Conservation (phyloP, 2,113 vertebrate genomes). For the Sylvilagus bachmani region DNA sequence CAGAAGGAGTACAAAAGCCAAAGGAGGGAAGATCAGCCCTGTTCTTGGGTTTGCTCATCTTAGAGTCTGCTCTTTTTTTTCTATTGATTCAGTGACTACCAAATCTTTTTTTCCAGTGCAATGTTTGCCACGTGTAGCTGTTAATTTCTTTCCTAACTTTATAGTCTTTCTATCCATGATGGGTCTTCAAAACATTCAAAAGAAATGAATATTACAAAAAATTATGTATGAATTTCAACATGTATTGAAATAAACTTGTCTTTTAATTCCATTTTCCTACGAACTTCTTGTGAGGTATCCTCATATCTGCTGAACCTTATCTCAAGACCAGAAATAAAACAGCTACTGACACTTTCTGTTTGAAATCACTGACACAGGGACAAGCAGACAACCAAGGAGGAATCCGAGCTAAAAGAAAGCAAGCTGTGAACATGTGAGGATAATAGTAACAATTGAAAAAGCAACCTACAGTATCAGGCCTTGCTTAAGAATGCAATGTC, state of each 20-base stretch:
- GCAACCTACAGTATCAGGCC: neutral
- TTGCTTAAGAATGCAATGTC: neutral
- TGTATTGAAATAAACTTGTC: no score
- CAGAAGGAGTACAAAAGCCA: neutral
- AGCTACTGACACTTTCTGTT: neutral
- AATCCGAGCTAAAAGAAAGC: slow-evolving; percentile 36
- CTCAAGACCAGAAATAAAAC: slow-evolving; percentile 12
- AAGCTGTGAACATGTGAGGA: neutral
- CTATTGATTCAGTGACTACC: neutral
- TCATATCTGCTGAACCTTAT: neutral
- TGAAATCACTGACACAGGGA: neutral
- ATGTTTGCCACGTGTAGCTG: neutral
- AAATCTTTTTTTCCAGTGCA: neutral
- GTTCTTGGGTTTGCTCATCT: neutral
- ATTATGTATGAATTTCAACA: no score
- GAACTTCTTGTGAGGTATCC: no score
- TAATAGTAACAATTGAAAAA: slow-evolving; percentile 1
- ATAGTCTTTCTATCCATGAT: neutral
- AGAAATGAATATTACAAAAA: no score
- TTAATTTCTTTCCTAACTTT: neutral
- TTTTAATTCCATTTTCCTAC: no score
- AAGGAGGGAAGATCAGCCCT: neutral
- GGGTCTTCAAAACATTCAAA: no score
- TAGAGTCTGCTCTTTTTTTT: neutral
- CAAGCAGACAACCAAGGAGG: slow-evolving; percentile 8